These are phyloP conservation scores for Syrista parreyssii DNA, from an alignment of 2,888 invertebrate species.

Conservation along the genomic window DNA sequence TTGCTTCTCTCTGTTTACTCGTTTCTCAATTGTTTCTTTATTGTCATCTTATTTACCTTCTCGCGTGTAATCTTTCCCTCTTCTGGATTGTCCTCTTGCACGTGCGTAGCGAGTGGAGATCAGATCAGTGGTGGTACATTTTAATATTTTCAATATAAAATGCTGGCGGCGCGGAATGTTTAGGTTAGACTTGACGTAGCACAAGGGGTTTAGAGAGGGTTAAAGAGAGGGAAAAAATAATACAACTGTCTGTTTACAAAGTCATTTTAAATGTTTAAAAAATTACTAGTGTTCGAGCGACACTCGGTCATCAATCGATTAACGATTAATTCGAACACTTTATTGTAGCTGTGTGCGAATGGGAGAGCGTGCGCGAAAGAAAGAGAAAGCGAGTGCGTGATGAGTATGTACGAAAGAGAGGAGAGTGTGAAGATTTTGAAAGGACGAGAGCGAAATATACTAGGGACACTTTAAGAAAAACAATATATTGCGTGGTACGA, in stretches of 20 bases:
- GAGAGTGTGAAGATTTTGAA: no score
- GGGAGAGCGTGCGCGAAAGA: constrained; percentile 12
- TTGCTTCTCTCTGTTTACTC: constrained; percentile 18
- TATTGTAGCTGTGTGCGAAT: constrained; percentile 21
- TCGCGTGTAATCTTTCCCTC: not conserved
- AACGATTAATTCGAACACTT: constrained; percentile 31
- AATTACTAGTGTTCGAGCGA: constrained; percentile 8
- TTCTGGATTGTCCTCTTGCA: not conserved
- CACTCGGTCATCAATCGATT: constrained; percentile 8
- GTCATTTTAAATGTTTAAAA: constrained; percentile 37
- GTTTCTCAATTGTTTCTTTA: constrained; percentile 10
- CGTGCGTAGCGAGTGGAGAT: not conserved
- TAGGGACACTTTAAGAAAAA: constrained; percentile 43
- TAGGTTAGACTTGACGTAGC: not conserved
- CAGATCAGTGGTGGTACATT: not conserved
- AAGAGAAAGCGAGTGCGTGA: constrained; percentile 23
- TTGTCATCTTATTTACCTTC: not conserved
- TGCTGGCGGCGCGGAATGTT: not conserved
- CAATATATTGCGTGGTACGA: constrained; percentile 63
- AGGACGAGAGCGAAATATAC: constrained; percentile 16
- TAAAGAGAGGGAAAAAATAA: not conserved
- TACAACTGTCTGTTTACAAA: constrained; percentile 23
- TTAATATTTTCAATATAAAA: constrained; percentile 1
- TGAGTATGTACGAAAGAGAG: constrained; percentile 22
- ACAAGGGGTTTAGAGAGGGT: no score